These are phyloP conservation scores for Papilio polytes DNA, from an alignment of 1,140 invertebrate species.

Conservation along the genomic window DNA sequence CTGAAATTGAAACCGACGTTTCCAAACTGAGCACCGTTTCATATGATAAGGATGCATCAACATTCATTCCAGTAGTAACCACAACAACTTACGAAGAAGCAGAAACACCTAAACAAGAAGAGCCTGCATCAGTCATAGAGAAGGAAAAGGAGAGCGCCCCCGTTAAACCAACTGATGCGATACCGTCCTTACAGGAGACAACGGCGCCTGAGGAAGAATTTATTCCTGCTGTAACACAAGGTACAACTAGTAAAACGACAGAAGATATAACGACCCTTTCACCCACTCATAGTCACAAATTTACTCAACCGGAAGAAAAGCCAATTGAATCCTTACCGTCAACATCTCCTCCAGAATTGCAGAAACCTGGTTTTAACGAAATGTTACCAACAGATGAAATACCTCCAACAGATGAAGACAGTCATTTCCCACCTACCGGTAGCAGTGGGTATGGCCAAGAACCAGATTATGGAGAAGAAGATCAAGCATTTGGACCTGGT, in stretches of 20 bases:
- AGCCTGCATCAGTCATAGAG: not conserved
- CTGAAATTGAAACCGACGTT: constrained; percentile 18
- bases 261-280: constrained; percentile 54
- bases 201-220: constrained; percentile 55
- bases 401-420: constrained; percentile 65
- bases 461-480: constrained; percentile 89
- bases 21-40: not conserved
- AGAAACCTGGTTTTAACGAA: constrained; percentile 61
- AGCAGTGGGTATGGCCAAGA: constrained; percentile 84
- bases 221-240: constrained; percentile 52
- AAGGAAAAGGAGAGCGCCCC: constrained; percentile 20
- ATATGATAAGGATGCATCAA: constrained; percentile 15
- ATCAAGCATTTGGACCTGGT: constrained; percentile 91
- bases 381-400: constrained; percentile 64
- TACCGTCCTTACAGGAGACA: constrained; percentile 46
- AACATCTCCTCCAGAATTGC: constrained; percentile 51
- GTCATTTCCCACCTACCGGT: constrained; percentile 73
- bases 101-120: constrained; percentile 32
- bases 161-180: not conserved
- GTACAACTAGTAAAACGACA: constrained; percentile 53
- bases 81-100: constrained; percentile 17
- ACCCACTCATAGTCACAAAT: constrained; percentile 51
- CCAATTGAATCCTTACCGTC: constrained; percentile 48
- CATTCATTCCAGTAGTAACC: not conserved
- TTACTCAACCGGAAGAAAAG: constrained; percentile 56